Base-by-base conservation (phyloP, 2,888 invertebrate genomes). In the Megamerina dolium region DNA sequence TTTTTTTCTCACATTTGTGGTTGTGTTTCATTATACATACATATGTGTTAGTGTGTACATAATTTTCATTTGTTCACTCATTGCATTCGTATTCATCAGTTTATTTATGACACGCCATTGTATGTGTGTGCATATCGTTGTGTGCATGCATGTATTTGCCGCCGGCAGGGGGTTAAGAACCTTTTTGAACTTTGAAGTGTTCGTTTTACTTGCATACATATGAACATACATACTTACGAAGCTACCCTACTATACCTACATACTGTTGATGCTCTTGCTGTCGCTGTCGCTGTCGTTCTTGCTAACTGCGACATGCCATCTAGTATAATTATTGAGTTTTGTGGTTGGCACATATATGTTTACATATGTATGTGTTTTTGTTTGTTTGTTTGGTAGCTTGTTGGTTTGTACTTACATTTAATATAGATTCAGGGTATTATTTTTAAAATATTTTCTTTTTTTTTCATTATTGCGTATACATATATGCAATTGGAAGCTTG, bases 131-230 rank as follows among this genome's bases (percentile, higher is more conserved):
- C 3, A 16, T 23, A 10, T 23, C 6, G 6, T 23, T 23, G 23
- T 23, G 23, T 31, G 31, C 3, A 14, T 31, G 31, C 14, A 14
- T 14, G 31, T 10, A 10, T 31, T n/a, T 6, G 57, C 61, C 60
- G 57, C 31, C 54, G 60, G 61, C 60, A 59, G 58, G 56, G 59
- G 63, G 64, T 64, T 64, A 64, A 64, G 64, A 57, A 59, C 60
- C 63, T 59, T 56, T 64, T 64, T 64, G 63, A 64, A 64, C 64
- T 59, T 59, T 63, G 53, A 60, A 64, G 64, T 64, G 64, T 55
- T 60, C 61, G 58, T 46, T 46, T 43, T 32, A 29, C 10, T 8
- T 23, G 23, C n/a, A n/a, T n/a, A n/a, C n/a, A n/a, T n/a, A n/a
- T n/a, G n/a, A n/a, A n/a, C n/a, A n/a, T n/a, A 23, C 8, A 10